Evolutionary conservation across 1,140 invertebrate genomes (phyloP).

Genomic region (Coboldia fuscipes): DNA sequence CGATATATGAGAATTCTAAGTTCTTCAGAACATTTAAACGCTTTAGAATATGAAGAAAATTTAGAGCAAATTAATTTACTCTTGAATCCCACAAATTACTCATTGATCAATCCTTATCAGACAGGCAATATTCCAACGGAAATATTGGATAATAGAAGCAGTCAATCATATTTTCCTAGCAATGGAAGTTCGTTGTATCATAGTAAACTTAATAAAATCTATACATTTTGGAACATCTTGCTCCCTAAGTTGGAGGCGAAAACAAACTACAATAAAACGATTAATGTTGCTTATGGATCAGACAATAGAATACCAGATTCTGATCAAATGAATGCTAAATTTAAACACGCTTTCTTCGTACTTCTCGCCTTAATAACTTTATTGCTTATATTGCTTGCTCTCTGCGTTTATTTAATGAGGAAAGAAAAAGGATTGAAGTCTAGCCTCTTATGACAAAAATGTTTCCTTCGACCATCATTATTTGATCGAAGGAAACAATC

Average conservation of each 20-base stretch:
- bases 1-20: conserved; percentile 23
- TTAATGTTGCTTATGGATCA: not conserved
- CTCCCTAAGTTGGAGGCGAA: conserved; percentile 8
- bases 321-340: conserved; percentile 12
- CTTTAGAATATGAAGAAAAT: conserved; percentile 3
- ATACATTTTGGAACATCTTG: conserved; percentile 17
- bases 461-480: conserved; percentile 17
- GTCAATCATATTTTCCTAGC: too few species aligned
- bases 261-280: not conserved
- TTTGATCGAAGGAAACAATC: conserved; percentile 6
- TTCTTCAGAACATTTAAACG: conserved; percentile 5
- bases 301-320: conserved; percentile 4
- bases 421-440: conserved; percentile 8
- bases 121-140: too few species aligned
- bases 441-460: conserved; percentile 19
- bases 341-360: conserved; percentile 18
- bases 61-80: conserved; percentile 4
- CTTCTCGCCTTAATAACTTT: conserved; percentile 14
- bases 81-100: conserved; percentile 6
- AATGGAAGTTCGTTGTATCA: too few species aligned
- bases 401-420: conserved; percentile 16
- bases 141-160: too few species aligned
- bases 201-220: too few species aligned
- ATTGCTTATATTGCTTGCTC: conserved; percentile 12
- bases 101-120: conserved; percentile 6